These are phyloP conservation scores for Drosophila repletoides DNA, from an alignment of 1,140 invertebrate species.

Conservation along the genomic window DNA sequence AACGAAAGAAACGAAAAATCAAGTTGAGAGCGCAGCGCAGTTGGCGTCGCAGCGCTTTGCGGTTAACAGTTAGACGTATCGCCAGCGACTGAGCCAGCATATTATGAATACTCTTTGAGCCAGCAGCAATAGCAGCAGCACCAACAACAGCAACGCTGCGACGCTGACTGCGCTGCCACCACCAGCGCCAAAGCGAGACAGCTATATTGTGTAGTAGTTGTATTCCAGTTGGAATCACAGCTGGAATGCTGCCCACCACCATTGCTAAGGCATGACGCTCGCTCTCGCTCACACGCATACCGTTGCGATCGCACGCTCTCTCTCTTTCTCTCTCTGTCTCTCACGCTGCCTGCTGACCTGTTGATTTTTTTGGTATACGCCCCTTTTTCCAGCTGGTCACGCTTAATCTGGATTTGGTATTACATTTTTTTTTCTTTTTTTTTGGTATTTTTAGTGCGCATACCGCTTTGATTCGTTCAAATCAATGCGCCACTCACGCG, in stretches of 20 bases:
- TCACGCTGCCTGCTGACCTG: slow-evolving; percentile 26
- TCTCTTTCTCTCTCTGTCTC: no score
- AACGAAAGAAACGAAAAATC: slow-evolving; percentile 76
- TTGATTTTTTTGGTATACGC: slow-evolving; percentile 56
- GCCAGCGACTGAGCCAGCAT: slow-evolving; percentile 1
- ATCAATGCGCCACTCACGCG: slow-evolving; percentile 71
- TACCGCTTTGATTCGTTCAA: slow-evolving; percentile 80
- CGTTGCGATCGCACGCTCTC: background rate
- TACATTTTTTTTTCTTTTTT: slow-evolving; percentile 55
- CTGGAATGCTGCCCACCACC: slow-evolving; percentile 50
- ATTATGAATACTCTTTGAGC: slow-evolving; percentile 29
- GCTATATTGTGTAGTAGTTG: slow-evolving; percentile 10
- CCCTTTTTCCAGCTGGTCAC: slow-evolving; percentile 60
- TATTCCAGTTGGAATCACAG: slow-evolving; percentile 76
- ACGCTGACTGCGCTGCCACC: no score
- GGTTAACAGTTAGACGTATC: no score
- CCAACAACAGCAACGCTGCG: slow-evolving; percentile 3
- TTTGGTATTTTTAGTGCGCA: slow-evolving; percentile 80
- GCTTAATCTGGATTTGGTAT: slow-evolving; percentile 66
- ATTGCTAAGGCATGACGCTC: slow-evolving; percentile 16
- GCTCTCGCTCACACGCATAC: slow-evolving; percentile 12
- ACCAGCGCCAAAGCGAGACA: slow-evolving; percentile 44
- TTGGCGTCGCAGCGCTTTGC: slow-evolving; percentile 38
- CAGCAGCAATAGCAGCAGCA: no score
- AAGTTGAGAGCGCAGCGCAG: slow-evolving; percentile 60